Evolutionary conservation across 2,113 vertebrate species (phyloP).

Genomic region (Oreamnos americanus): DNA sequence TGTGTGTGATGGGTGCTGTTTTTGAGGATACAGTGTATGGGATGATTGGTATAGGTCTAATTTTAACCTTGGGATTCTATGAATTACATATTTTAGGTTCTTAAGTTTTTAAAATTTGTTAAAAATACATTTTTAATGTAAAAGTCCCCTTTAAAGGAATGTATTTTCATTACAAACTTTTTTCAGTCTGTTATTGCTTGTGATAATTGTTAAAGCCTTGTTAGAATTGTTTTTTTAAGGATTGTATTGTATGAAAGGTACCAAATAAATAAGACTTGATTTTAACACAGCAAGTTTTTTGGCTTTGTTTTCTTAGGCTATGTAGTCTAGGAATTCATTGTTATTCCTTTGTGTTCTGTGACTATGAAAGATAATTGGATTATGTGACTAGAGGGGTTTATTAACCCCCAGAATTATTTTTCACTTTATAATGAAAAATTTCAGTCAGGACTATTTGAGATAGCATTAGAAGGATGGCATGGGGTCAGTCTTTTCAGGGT

Average conservation of each 20-base stretch:
- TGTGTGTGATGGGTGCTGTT: background rate
- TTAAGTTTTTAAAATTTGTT: background rate
- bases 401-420: background rate
- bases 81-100: background rate
- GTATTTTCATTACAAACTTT: background rate
- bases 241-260: background rate
- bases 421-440: background rate
- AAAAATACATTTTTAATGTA: background rate
- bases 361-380: background rate
- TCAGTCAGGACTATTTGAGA: background rate
- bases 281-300: background rate
- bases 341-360: background rate
- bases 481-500: background rate
- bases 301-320: background rate
- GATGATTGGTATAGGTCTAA: background rate
- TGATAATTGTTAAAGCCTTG: background rate
- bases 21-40: background rate
- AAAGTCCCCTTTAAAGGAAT: background rate
- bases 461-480: background rate
- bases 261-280: background rate
- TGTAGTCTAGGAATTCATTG: background rate
- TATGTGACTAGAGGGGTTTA: background rate
- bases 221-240: background rate
- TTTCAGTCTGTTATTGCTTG: background rate
- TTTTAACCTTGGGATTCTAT: background rate